phyloP scores from a whole-genome alignment of 2,113 vertebrate species.

The Fregata magnificens region DNA sequence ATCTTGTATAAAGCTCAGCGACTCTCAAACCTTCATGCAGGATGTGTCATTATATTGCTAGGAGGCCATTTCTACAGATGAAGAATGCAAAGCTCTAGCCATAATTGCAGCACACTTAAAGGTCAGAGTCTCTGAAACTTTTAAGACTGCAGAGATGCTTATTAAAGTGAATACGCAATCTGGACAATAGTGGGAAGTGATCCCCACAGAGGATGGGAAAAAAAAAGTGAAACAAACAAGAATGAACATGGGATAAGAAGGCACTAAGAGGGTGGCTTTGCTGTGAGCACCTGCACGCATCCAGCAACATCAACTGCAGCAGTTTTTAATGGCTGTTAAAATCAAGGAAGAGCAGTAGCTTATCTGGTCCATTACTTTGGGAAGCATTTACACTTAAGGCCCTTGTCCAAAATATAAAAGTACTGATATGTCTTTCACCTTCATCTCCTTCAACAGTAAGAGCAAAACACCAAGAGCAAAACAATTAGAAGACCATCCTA shows the following conservation, averaged over 20 bases:
- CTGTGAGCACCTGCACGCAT: neutral
- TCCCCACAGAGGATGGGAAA: neutral
- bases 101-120: conserved; percentile 72
- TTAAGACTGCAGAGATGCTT: conserved; percentile 14
- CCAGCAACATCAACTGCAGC: neutral
- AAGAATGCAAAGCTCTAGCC: conserved; percentile 63
- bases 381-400: neutral
- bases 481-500: neutral
- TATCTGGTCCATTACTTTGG: neutral
- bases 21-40: neutral
- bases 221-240: neutral
- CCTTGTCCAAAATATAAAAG: neutral
- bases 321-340: neutral
- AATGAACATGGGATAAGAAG: neutral
- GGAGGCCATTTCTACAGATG: conserved; percentile 61
- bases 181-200: neutral
- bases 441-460: neutral
- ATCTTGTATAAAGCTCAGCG: neutral
- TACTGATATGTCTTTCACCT: neutral
- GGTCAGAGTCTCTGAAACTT: conserved; percentile 69
- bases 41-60: conserved; percentile 62
- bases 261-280: neutral
- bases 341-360: neutral
- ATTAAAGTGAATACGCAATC: neutral
- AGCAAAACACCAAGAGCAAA: neutral